phyloP scores from a whole-genome alignment of 2,113 vertebrate species.

The Morphnarchus princeps region DNA sequence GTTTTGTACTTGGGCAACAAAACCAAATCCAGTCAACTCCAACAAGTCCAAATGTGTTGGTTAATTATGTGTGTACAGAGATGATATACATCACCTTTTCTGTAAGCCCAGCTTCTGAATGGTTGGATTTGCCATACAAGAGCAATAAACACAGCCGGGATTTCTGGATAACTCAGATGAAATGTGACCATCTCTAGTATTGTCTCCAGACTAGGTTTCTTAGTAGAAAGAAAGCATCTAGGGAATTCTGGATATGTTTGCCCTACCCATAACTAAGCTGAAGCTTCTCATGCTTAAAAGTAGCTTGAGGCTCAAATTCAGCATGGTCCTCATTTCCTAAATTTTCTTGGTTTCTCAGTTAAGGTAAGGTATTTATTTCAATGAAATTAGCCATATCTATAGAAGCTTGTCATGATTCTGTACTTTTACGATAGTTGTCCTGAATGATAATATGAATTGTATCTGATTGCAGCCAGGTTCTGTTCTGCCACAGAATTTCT shows the following conservation, averaged over 20 bases:
- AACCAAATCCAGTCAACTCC: neutral
- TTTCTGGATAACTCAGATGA: neutral
- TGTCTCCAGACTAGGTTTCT: neutral
- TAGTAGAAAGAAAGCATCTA: neutral
- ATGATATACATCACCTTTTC: neutral
- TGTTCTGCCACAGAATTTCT: neutral
- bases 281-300: neutral
- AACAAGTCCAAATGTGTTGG: neutral
- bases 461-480: neutral
- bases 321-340: neutral
- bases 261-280: neutral
- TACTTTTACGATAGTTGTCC: neutral
- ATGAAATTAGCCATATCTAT: neutral
- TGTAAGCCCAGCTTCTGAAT: neutral
- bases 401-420: neutral
- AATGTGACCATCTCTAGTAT: neutral
- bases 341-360: neutral
- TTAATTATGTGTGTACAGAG: neutral
- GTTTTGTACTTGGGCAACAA: neutral
- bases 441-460: neutral
- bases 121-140: neutral
- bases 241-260: neutral
- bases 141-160: neutral
- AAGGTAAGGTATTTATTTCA: neutral
- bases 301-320: neutral